Evolutionary conservation across 2,113 vertebrate species (phyloP), one percentile per base, ranked within the genome.

Genomic region (Ancistrus triradiatus): DNA sequence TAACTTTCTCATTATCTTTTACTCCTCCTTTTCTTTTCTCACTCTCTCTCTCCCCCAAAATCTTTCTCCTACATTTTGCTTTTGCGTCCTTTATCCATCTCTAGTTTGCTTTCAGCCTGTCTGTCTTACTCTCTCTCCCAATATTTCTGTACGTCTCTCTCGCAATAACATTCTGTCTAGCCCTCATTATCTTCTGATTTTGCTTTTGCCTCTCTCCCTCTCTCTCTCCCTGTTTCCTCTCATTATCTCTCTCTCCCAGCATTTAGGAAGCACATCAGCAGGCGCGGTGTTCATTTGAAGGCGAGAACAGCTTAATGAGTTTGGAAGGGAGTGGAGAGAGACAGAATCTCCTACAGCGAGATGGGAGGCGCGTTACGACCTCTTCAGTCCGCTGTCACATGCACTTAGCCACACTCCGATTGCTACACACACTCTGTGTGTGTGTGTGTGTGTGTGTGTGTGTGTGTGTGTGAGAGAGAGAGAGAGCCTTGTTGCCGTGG

Each of bases 221-320:
- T 6, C 49, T 10, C 27, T 31, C 25, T 5, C 4, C 10, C 31
- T 33, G 4, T 19, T 24, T 40, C 35, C 3, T 11, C 18, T 55
- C 5, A 21, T 55, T 22, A 21, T 56, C 35, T 40, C 4, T 38
- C 33, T 38, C 11, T 24, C 35, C 21, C 38, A 5, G 14, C 6
- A n/a, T 42, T n/a, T n/a, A n/a, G 38, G 11, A n/a, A 6, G 14
- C 38, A 13, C 38, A 42, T 42, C 14, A n/a, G 38, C 38, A 14
- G 25, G 25, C 15, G 3, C 28, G 7, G 14, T 40, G 37, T 49
- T 51, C 63, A 61, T 78, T 75, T 74, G 66, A 78, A n/a, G n/a
- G n/a, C n/a, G n/a, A n/a, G n/a, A n/a, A n/a, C 80, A 70, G 70
- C 43, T 27, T 65, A 65, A 70, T 67, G 47, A 46, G 64, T 75